These are phyloP conservation scores for Radopholus similis DNA, from an alignment of 1,140 invertebrate species.

Conservation along the genomic window DNA sequence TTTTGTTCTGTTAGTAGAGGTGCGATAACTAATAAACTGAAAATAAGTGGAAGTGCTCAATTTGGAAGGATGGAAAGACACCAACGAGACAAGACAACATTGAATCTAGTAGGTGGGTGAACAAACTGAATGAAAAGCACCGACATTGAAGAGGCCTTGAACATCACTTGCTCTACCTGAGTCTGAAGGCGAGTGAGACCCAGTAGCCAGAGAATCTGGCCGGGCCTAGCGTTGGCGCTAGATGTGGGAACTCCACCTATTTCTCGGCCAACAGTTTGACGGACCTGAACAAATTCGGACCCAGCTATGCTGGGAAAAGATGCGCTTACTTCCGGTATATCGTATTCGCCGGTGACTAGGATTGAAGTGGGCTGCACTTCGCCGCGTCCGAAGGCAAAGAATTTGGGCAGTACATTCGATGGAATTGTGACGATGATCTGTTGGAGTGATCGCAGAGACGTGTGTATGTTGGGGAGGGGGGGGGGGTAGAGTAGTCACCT, in stretches of 20 bases:
- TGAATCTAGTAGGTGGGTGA: background rate
- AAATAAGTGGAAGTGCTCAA: too few species aligned
- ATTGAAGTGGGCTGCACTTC: slow-evolving; percentile 58
- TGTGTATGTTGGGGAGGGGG: too few species aligned
- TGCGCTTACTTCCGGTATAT: slow-evolving; percentile 45
- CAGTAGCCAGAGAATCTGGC: slow-evolving; percentile 97
- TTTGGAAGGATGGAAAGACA: background rate
- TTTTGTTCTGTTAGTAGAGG: background rate
- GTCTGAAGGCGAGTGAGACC: slow-evolving; percentile 95
- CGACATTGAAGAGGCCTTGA: background rate
- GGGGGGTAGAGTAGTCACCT: slow-evolving; percentile 79
- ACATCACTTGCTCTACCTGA: slow-evolving; percentile 82
- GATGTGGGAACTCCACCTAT: slow-evolving; percentile 77
- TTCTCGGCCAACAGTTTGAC: slow-evolving; percentile 26
- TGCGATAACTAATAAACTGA: background rate
- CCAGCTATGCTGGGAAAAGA: background rate
- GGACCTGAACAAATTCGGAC: background rate
- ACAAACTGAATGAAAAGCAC: background rate
- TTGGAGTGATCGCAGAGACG: background rate
- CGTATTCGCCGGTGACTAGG: slow-evolving; percentile 58
- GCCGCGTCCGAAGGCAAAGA: slow-evolving; percentile 57
- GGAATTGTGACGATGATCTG: slow-evolving; percentile 58
- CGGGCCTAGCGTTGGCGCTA: slow-evolving; percentile 76
- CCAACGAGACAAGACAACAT: background rate
- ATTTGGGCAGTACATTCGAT: slow-evolving; percentile 54